Percentiles rank a stretch among this genome's conserved stretches.
Conservation (phyloP, 2,113 vertebrate species). For the Arenaria interpres region DNA sequence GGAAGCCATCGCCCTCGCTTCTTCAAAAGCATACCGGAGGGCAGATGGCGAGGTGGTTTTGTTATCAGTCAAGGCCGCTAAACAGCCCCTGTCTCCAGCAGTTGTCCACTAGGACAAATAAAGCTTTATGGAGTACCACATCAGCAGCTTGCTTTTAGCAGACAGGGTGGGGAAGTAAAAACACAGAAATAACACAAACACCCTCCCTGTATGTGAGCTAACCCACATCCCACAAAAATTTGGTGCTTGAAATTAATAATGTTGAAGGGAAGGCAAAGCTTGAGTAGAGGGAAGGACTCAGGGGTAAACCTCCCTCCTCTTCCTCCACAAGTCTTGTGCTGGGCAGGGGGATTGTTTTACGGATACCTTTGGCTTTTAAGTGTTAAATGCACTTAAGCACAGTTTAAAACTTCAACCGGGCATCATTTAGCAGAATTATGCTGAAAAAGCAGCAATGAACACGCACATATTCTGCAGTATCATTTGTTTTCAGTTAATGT, state of each 20-base stretch:
- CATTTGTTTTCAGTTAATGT: conserved; percentile 18
- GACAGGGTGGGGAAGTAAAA: neutral
- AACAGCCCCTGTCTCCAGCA: neutral
- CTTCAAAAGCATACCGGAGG: neutral
- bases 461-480: conserved; percentile 10
- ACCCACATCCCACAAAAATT: neutral
- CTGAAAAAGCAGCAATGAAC: neutral
- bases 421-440: neutral
- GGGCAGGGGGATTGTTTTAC: neutral
- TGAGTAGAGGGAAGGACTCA: neutral
- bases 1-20: neutral
- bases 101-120: neutral
- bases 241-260: neutral
- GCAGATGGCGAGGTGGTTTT: neutral
- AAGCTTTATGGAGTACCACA: neutral
- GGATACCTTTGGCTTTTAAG: neutral
- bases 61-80: neutral
- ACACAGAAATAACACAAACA: neutral
- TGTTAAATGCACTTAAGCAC: neutral
- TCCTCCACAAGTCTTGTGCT: neutral
- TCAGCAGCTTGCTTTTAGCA: neutral
- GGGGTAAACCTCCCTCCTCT: neutral
- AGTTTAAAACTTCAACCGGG: neutral
- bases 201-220: neutral
- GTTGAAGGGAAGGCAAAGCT: neutral